Evolutionary conservation across 2,113 vertebrate species (phyloP), one percentile per base, ranked within the genome.

Genomic region (Beaufortia kweichowensis): DNA sequence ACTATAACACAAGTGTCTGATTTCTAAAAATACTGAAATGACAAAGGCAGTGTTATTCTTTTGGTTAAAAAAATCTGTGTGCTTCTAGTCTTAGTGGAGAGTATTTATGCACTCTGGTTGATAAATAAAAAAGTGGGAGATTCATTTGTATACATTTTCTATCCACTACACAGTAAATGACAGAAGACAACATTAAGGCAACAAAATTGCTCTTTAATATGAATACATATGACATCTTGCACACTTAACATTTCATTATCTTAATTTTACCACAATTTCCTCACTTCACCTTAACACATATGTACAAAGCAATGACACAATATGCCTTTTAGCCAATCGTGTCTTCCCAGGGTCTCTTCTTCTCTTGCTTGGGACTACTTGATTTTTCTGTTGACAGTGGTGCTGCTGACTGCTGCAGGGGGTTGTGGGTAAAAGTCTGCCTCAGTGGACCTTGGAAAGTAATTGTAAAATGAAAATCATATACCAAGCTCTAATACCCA

Each of bases 381-480:
- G 87, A 60, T 31, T 65, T 80, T 33, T 76, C 65, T 24, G 87
- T 84, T 7, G 82, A 43, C 2, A 84, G 60, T 4, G 86, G 73
- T 46, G 85, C 72, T 0, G 43, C 43, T 43, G 66, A 68, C 78
- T 93, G 92, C 74, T 93, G 85, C 19, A 95, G 79, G 55, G 95
- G 95, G 82, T 94, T 96, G 57, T 95, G 92, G 82, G 90, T 83
- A 81, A 94, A 96, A 0, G 95, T 96, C 87, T 95, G 94, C 77
- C 91, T 91, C 85, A 96, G 84, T 0, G 95, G 94, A 41, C 94
- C 95, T 96, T 79, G 4, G 53, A 29, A 79, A 85, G 24, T 21
- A 9, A 39, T 53, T 31, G 53, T 33, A 14, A 24, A 35, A 4
- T 23, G 7, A 28, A 15, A 69, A 15, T 4, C 43, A 17, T 17